phyloP scores from a whole-genome alignment of 2,888 invertebrate genomes.

The Thalpophila matura region DNA sequence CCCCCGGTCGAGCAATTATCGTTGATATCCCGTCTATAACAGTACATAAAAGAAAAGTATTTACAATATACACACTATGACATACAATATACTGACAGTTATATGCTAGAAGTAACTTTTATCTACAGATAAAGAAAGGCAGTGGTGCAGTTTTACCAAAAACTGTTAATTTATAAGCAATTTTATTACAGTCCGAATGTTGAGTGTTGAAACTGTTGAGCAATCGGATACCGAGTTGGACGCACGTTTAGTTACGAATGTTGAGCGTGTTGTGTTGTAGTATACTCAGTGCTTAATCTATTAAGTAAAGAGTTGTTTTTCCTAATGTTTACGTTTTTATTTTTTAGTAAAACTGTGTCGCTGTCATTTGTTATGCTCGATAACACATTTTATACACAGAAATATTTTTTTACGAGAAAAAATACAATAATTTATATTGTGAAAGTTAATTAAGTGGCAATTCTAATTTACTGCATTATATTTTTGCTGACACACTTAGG shows the following conservation, averaged over 20 bases:
- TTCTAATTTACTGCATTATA: slow-evolving; percentile 90
- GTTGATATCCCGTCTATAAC: slow-evolving; percentile 84
- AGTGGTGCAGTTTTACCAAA: slow-evolving; percentile 76
- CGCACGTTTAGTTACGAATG: slow-evolving; percentile 28
- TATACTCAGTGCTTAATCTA: slow-evolving; percentile 55
- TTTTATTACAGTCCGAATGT: slow-evolving; percentile 54
- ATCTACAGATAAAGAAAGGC: slow-evolving; percentile 85
- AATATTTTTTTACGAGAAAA: slow-evolving; percentile 88
- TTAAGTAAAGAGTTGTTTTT: slow-evolving; percentile 53
- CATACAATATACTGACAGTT: slow-evolving; percentile 87
- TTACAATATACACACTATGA: slow-evolving; percentile 88
- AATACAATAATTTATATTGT: slow-evolving; percentile 83
- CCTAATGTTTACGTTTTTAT: slow-evolving; percentile 43
- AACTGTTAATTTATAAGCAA: slow-evolving; percentile 52
- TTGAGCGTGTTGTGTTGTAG: slow-evolving; percentile 50
- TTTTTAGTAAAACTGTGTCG: slow-evolving; percentile 75
- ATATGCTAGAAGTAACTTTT: slow-evolving; percentile 87
- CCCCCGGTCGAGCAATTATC: slow-evolving; percentile 81
- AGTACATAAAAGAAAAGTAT: slow-evolving; percentile 87
- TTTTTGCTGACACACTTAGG: slow-evolving; percentile 90
- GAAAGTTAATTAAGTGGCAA: slow-evolving; percentile 89
- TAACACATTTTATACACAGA: slow-evolving; percentile 90
- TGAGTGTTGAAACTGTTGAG: slow-evolving; percentile 49
- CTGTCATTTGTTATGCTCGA: slow-evolving; percentile 85
- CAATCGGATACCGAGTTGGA: slow-evolving; percentile 38